These are phyloP conservation scores for Hormaphis cornu DNA, from an alignment of 1,140 invertebrate genomes.

Conservation along the genomic window DNA sequence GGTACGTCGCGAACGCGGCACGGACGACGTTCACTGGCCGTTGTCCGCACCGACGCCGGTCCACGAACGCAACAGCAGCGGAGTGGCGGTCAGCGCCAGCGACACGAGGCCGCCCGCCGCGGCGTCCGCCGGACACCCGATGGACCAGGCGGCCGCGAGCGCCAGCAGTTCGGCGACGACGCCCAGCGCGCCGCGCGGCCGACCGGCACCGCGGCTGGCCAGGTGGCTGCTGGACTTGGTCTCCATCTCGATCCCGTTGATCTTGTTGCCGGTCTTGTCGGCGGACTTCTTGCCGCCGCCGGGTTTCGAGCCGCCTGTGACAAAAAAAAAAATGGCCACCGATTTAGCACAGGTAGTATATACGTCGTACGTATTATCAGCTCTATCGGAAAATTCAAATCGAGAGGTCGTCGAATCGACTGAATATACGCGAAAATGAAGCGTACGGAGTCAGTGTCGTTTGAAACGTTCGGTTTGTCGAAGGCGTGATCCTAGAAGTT, in stretches of 20 bases:
- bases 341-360: background rate
- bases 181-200: background rate
- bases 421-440: too few species aligned
- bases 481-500: too few species aligned
- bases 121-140: background rate
- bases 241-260: slow-evolving; percentile 14
- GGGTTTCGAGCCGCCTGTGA: too few species aligned
- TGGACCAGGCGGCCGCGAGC: background rate
- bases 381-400: too few species aligned
- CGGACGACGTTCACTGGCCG: too few species aligned
- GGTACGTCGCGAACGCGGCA: too few species aligned
- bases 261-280: background rate
- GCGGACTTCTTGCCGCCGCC: background rate
- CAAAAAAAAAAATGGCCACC: background rate
- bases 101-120: background rate
- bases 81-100: background rate
- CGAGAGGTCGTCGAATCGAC: too few species aligned
- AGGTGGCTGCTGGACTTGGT: slow-evolving; percentile 22
- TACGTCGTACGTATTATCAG: too few species aligned
- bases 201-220: background rate
- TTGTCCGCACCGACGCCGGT: too few species aligned
- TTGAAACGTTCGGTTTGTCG: too few species aligned
- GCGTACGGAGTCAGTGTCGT: too few species aligned
- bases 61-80: too few species aligned
- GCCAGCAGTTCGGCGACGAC: background rate